A percentile compares a stretch with the other conserved stretches of the same genome.
Evolutionary conservation across 1,140 invertebrate species (phyloP).

Genomic region (Drosophila nikananu): DNA sequence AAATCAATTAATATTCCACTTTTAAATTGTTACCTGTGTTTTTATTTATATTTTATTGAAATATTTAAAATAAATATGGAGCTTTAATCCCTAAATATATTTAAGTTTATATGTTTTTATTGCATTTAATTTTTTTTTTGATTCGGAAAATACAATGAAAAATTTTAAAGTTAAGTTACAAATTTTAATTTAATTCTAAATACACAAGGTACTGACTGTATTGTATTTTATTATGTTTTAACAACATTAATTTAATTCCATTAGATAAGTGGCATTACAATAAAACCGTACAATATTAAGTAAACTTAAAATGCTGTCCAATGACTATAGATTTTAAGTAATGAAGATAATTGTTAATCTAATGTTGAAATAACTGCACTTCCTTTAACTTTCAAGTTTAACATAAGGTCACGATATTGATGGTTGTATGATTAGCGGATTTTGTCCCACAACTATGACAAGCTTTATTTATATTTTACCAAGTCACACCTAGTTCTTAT

Average conservation of each 20-base stretch:
- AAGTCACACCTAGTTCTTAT: conserved; percentile 38
- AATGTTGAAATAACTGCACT: background rate
- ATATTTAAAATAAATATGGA: too few species aligned
- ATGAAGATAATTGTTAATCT: background rate
- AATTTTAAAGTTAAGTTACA: too few species aligned
- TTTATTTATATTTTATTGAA: too few species aligned
- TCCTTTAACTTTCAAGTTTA: background rate
- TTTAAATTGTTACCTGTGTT: background rate
- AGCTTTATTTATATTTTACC: conserved; percentile 40
- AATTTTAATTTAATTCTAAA: too few species aligned
- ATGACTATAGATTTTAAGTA: background rate
- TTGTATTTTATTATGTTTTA: background rate
- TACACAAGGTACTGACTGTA: too few species aligned
- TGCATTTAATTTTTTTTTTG: too few species aligned
- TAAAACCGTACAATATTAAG: too few species aligned
- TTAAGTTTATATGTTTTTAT: too few species aligned
- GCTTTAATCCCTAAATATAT: too few species aligned
- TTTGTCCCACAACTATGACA: conserved; percentile 28
- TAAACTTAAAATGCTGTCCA: background rate
- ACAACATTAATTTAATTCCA: background rate
- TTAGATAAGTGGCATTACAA: too few species aligned
- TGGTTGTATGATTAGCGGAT: conserved; percentile 1
- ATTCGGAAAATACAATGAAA: too few species aligned
- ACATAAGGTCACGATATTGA: conserved; percentile 7
- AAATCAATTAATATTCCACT: background rate